Evolutionary conservation across 2,113 vertebrate species (phyloP), one percentile per base, ranked within the genome.

Genomic region (Vidua macroura): DNA sequence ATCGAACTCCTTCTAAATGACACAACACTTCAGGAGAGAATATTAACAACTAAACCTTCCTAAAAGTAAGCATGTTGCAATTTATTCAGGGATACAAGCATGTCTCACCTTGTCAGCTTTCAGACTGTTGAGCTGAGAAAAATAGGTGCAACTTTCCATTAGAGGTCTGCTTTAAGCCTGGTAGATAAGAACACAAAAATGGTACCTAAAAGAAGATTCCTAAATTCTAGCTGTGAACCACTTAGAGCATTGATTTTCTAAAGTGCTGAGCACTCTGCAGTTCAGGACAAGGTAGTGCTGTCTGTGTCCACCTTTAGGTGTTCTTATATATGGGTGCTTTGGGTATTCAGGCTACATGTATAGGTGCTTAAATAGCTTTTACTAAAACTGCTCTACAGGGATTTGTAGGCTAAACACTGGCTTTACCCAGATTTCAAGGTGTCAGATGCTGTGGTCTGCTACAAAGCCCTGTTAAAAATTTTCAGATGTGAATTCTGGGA

Each of bases 71-170:
- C 37, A 75, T 2, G 0, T 27, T 58, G 37, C 74, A 86, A 19
- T 96, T 91, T 87, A 82, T 89, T 89, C 80, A 72, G 48, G 41
- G 64, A 59, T 44, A 59, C 48, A 78, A 68, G 11, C 22, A 27
- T 14, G 37, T 80, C 72, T 92, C 85, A 92, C 81, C 74, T 89
- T 90, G 74, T 85, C 84, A 88, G 37, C 53, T 94, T 83, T 89
- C 74, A 87, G 69, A 60, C 39, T 64, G 24, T 37, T 75, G 35
- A 75, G 56, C 60, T 66, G 53, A 64, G 91, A 91, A 89, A 89
- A 91, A 92, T 82, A 88, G 69, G 70, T 76, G 46, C 23, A 79
- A 49, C 69, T 85, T 95, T 69, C 51, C 89, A 83, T 91, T 92
- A 94, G 89, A 90, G n/a, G 30, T 76, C 67, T 95, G 23, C 58